Evolutionary conservation across 2,797 vertebrate species (phyloP), one percentile per base, ranked within the genome.

Genomic region (Phaenicophaeus curvirostris): DNA sequence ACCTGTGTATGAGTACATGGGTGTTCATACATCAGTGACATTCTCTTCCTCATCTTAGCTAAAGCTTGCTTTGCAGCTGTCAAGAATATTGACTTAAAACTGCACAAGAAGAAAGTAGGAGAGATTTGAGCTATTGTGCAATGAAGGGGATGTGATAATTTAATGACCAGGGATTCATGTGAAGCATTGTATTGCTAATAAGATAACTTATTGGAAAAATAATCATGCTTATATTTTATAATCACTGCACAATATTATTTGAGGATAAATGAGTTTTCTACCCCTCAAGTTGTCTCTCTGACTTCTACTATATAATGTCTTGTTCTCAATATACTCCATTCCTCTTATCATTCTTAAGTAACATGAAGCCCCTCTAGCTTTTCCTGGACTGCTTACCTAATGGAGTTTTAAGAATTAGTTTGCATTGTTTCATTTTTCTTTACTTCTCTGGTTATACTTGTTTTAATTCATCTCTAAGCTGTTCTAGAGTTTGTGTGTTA

Each of bases 261-360:
- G 48, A 80, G 61, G 77, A 83, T 61, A 94, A 92, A 94, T 88
- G 51, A 86, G 42, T 86, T 79, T 90, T 73, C 24, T 88, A 66
- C 6, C 62, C 65, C 76, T 78, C 73, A 73, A 86, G 83, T 73
- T 93, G 46, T 24, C 11, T 92, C 37, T 85, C 58, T 86, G 35
- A 42, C 31, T 95, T 81, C 55, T 44, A 8, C 54, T 68, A 19
- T 55, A 55, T 74, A 59, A 87, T 61, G 25, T 55, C n/a, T 68
- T 6, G 0, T 77, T 59, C 76, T 88, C 55, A 87, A 30, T 17
- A 55, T 62, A 69, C 25, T 85, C 61, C 54, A 61, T 91, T 83
- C 82, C 25, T 81, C 46, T 93, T 75, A 82, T 91, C 54, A 76
- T 21, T 66, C 62, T 58, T 72, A 85, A 25, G 27, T 54, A 91